Percentiles rank a stretch among this genome's conserved stretches.
These are phyloP conservation scores for Hemibagrus wyckioides DNA, from an alignment of 2,113 vertebrate species.

Conservation along the genomic window DNA sequence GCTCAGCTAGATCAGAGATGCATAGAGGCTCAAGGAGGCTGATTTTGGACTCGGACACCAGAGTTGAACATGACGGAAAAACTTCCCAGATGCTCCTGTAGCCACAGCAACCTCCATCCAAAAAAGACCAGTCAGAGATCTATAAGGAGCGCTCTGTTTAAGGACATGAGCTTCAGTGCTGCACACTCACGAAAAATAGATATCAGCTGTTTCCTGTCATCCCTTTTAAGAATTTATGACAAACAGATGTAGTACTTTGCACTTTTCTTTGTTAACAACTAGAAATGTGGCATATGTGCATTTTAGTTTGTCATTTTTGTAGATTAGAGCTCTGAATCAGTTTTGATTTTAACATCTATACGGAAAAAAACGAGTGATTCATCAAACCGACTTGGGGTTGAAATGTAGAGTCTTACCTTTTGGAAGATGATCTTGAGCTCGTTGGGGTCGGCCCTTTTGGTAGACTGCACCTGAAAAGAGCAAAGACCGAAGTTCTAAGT, in stretches of 20 bases:
- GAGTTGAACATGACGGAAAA: not conserved
- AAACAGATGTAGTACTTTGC: not conserved
- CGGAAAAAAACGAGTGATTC: no score
- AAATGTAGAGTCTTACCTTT: conserved; percentile 79
- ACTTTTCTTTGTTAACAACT: not conserved
- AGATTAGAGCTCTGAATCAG: no score
- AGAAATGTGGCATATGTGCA: not conserved
- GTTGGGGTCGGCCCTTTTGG: conserved; percentile 89
- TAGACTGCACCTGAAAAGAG: conserved; percentile 82
- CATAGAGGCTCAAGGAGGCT: not conserved
- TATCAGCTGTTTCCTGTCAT: no score
- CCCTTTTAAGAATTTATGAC: no score
- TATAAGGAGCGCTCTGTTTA: not conserved
- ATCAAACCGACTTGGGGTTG: no score
- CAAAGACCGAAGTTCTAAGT: not conserved
- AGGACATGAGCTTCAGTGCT: not conserved
- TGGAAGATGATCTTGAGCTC: conserved; percentile 90
- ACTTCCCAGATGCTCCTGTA: not conserved
- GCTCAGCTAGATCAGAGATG: not conserved
- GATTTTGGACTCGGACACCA: not conserved
- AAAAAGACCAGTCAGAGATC: not conserved
- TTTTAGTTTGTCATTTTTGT: not conserved
- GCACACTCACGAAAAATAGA: not conserved
- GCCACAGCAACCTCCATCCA: not conserved
- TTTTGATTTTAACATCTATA: no score